Base-by-base conservation (phyloP, 1,140 invertebrate genomes). In the Ridgeia piscesae region DNA sequence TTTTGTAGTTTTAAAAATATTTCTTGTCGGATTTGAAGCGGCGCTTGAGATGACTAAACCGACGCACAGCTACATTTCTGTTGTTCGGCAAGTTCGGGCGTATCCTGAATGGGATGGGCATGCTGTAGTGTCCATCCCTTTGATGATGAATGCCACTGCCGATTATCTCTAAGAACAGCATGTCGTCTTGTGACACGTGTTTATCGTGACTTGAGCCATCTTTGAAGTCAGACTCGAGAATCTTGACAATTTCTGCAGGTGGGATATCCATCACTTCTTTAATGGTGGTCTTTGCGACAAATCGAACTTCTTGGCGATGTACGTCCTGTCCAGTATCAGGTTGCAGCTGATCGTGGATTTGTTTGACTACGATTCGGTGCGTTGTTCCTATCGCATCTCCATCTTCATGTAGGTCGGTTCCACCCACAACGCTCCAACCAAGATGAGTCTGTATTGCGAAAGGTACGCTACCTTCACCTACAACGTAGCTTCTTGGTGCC, bases 1-100 rank as follows among this genome's bases (percentile, higher is more conserved):
- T 31, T 91, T 33, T 91, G 91, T 92, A 92, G 34, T 33, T 21
- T 88, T 27, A 14, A 9, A n/a, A 34, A 48, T 88, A 89, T 33
- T 33, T 88, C 33, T 33, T 11, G 42, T 92, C 77, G 4, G 50
- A 88, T 34, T 9, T 31, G 33, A 92, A 42, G 21, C 91, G 48
- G 6, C 48, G 48, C 34, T 17, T 92, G 31, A 92, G 33, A 33
- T 34, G 33, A 35, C 34, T 88, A 17, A 77, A 34, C 6, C 91
- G 50, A 21, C 88, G n/a, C 88, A 34, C 9, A 34, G 58, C 91
- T 33, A 33, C 33, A 31, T 88, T 34, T 88, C 77, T 77, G 48
- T 92, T 92, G 88, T 92, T 92, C 14, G 91, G 91, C 89, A 92
- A 33, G 31, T 21, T 34, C 33, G 91, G 91, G 31, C 34, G 35